Percentiles rank a stretch among this genome's conserved stretches.
Evolutionary conservation across 2,888 invertebrate genomes (phyloP).

Genomic region (Cryptophagus acutangulus): DNA sequence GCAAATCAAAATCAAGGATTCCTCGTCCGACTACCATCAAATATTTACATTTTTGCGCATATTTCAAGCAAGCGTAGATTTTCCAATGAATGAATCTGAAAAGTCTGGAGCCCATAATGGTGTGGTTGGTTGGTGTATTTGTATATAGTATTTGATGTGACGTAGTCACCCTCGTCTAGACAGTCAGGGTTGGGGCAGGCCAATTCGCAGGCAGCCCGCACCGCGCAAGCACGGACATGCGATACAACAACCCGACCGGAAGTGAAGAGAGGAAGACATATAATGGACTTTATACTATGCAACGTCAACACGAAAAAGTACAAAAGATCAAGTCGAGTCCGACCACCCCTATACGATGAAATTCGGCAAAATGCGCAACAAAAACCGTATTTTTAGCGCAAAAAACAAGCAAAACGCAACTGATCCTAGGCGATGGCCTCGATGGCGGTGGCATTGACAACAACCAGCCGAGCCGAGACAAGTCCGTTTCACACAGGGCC

Average conservation of each 20-base stretch:
- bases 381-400: conserved; percentile 1
- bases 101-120: too few species aligned
- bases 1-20: too few species aligned
- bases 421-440: conserved; percentile 22
- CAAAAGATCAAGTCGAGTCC: too few species aligned
- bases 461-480: conserved; percentile 25
- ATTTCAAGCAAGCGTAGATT: too few species aligned
- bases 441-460: conserved; percentile 36
- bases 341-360: too few species aligned
- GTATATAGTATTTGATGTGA: conserved; percentile 27
- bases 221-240: conserved; percentile 38
- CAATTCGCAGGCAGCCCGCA: conserved; percentile 15
- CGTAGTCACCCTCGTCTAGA: conserved; percentile 35
- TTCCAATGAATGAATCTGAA: too few species aligned
- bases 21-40: too few species aligned
- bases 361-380: too few species aligned
- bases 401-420: conserved; percentile 4
- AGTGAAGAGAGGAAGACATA: conserved; percentile 20
- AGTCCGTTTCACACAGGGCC: conserved; percentile 28
- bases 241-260: conserved; percentile 29
- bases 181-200: conserved; percentile 33
- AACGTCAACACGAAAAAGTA: too few species aligned
- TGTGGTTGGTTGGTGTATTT: neutral
- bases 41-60: too few species aligned
- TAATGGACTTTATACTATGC: too few species aligned